Evolutionary conservation across 2,797 vertebrate species (phyloP).

Genomic region (Tenualosa ilisha): DNA sequence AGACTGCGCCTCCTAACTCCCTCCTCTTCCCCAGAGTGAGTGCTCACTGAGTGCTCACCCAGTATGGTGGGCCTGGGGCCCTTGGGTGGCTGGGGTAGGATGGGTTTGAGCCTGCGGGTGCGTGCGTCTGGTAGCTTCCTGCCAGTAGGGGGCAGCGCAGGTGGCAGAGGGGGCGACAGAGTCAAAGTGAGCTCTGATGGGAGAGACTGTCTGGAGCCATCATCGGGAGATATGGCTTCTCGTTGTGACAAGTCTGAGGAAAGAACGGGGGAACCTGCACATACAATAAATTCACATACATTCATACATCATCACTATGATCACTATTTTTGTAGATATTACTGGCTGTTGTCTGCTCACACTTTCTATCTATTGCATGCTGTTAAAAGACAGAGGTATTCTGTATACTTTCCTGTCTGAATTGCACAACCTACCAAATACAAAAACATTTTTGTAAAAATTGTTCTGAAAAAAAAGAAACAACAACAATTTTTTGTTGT

Average conservation of each 20-base stretch:
- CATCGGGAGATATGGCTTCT: constrained; percentile 47
- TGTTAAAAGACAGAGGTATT: background rate
- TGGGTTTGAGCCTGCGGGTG: constrained; percentile 58
- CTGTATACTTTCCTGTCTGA: background rate
- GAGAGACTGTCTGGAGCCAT: constrained; percentile 53
- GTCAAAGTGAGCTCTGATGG: constrained; percentile 65
- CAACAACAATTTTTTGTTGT: too few species aligned
- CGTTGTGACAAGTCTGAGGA: constrained; percentile 54
- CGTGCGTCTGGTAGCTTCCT: constrained; percentile 56
- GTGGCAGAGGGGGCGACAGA: constrained; percentile 67
- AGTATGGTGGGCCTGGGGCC: background rate
- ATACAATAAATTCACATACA: background rate
- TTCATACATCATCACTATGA: background rate
- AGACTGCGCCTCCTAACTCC: background rate
- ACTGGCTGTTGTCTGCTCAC: background rate
- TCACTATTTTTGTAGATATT: background rate
- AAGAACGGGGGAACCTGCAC: background rate
- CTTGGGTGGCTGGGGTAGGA: constrained; percentile 32
- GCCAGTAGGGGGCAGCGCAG: constrained; percentile 37
- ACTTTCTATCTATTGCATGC: background rate
- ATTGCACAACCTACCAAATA: background rate
- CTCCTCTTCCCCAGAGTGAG: constrained; percentile 11
- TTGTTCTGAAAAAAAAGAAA: too few species aligned
- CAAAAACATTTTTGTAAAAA: background rate
- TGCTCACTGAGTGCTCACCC: background rate